A percentile compares a stretch with the other conserved stretches of the same genome.
These are phyloP conservation scores for Caenorhabditis briggsae DNA, from an alignment of 1,140 invertebrate genomes.

Conservation along the genomic window DNA sequence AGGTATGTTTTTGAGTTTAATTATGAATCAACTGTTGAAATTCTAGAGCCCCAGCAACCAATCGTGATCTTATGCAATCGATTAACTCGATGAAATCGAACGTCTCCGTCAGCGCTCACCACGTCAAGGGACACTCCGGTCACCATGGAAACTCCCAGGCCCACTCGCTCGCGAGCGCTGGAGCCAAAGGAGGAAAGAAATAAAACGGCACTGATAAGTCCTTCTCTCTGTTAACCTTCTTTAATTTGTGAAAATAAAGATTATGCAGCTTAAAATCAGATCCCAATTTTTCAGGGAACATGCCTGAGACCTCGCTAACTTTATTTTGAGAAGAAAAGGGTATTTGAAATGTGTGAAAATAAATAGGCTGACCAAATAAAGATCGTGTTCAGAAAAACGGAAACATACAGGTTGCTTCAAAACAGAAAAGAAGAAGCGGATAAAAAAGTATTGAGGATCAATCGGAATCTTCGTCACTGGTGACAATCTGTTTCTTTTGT, in stretches of 20 bases:
- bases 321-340: not conserved
- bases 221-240: not conserved
- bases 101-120: conserved; percentile 9
- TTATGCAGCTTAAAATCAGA: too few species aligned
- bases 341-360: too few species aligned
- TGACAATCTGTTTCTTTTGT: conserved; percentile 67
- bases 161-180: not conserved
- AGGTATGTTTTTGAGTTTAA: not conserved
- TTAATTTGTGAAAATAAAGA: not conserved
- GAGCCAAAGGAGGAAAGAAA: not conserved
- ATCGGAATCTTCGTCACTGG: conserved; percentile 66
- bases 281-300: too few species aligned
- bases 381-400: not conserved
- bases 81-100: conserved; percentile 8
- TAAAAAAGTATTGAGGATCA: too few species aligned
- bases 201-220: not conserved
- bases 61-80: not conserved
- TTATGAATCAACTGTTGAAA: not conserved
- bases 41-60: not conserved
- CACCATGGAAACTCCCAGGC: not conserved
- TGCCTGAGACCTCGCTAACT: too few species aligned
- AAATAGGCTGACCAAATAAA: not conserved
- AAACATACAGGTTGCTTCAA: too few species aligned
- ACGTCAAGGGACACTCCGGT: conserved; percentile 10
- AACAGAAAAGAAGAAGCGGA: not conserved